phyloP scores from a whole-genome alignment of 2,113 vertebrate genomes.

The Crotalus viridis region DNA sequence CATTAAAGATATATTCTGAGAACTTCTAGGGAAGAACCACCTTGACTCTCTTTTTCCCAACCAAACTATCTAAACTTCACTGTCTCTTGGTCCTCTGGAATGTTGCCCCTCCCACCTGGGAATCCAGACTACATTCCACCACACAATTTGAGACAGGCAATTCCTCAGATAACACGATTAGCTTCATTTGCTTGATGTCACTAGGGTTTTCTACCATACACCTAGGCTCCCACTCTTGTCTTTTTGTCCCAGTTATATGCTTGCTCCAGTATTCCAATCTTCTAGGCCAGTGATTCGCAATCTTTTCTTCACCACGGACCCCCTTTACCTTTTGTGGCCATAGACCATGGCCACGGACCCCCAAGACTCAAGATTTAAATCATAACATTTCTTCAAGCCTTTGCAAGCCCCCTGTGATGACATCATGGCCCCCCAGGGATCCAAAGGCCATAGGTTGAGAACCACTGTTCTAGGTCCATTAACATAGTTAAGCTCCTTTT shows the following conservation, averaged over 20 bases:
- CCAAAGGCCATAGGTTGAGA: no score
- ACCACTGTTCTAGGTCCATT: not conserved
- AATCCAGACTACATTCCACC: not conserved
- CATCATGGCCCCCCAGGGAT: no score
- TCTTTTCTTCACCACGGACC: no score
- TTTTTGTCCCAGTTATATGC: not conserved
- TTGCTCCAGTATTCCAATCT: not conserved
- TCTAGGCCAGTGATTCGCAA: not conserved
- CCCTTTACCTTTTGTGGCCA: no score
- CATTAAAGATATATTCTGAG: no score
- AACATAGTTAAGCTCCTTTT: not conserved
- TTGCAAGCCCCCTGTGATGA: no score
- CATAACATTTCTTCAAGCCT: no score
- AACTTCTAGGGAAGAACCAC: no score
- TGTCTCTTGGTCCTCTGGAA: not conserved
- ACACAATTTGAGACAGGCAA: not conserved
- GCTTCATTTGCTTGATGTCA: not conserved
- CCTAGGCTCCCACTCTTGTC: not conserved
- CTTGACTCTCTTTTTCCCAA: no score
- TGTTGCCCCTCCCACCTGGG: not conserved
- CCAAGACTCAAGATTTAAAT: no score
- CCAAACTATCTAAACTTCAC: no score
- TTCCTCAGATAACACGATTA: not conserved
- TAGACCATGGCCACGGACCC: no score
- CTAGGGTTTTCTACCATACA: not conserved